phyloP scores from a whole-genome alignment of 30 jellyfish, hydroid and myxozoan species.

The Chironex yamaguchii region DNA sequence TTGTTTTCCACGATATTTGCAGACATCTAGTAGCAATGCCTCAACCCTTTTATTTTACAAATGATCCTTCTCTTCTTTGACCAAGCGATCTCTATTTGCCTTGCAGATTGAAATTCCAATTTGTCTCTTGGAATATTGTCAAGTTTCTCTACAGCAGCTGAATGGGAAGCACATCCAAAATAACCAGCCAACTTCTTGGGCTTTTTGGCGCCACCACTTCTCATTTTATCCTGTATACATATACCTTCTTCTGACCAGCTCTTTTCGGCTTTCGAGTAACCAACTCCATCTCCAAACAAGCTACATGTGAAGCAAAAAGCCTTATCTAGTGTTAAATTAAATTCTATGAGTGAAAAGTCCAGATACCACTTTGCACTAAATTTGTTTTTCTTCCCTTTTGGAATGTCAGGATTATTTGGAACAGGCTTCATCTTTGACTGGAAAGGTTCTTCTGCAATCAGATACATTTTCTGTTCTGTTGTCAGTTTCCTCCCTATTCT shows the following conservation, averaged over 20 bases:
- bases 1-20: neutral
- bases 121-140: neutral
- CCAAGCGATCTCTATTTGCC: neutral
- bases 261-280: slow-evolving; percentile 9
- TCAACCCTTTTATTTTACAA: neutral
- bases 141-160: neutral
- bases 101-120: too few species aligned
- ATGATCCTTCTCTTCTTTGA: neutral
- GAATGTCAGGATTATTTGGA: too few species aligned
- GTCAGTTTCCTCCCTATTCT: neutral
- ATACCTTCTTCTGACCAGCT: slow-evolving; percentile 9
- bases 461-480: neutral
- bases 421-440: too few species aligned
- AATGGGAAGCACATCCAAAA: too few species aligned
- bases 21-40: neutral
- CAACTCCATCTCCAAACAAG: slow-evolving; percentile 17
- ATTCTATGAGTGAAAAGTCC: neutral
- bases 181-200: too few species aligned
- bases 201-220: neutral
- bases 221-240: neutral
- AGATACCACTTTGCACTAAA: neutral
- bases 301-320: slow-evolving; percentile 1
- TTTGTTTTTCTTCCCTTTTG: slow-evolving; percentile 4
- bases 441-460: neutral
- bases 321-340: neutral